Conservation (phyloP, 1,140 invertebrate genomes). For the Yoshiicerus persimilis region DNA sequence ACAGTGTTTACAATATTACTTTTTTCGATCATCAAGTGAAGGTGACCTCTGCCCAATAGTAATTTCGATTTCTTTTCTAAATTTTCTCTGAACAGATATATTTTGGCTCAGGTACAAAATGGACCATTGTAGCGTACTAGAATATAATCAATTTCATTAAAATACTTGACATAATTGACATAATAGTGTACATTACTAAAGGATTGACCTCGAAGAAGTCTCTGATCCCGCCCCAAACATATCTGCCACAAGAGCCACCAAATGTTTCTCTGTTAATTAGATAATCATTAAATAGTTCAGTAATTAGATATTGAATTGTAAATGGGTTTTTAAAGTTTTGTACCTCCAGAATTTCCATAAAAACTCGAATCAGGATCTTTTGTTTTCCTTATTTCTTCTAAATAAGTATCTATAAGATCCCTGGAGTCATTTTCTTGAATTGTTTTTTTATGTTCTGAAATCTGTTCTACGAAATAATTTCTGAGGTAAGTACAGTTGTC, state of each 20-base stretch:
- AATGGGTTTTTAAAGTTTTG: background rate
- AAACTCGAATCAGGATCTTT: slow-evolving; percentile 28
- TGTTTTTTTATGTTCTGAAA: slow-evolving; percentile 2
- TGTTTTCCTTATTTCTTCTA: slow-evolving; percentile 15
- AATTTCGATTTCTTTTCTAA: slow-evolving; percentile 53
- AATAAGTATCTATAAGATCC: slow-evolving; percentile 25
- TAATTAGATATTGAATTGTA: too few relatives aligned
- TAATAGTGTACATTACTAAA: too few relatives aligned
- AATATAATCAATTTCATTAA: background rate
- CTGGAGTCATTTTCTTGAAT: background rate
- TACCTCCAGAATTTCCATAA: background rate
- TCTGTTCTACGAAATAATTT: background rate
- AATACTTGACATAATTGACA: too few relatives aligned
- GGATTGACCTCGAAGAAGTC: slow-evolving; percentile 30
- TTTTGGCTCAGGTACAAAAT: slow-evolving; percentile 54
- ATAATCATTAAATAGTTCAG: background rate
- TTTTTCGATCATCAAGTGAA: background rate
- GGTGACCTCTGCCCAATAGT: slow-evolving; percentile 49
- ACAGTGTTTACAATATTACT: too few relatives aligned
- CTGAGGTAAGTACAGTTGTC: background rate
- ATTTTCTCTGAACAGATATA: slow-evolving; percentile 52
- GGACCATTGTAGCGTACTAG: slow-evolving; percentile 53
- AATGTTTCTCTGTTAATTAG: background rate
- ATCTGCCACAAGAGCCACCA: background rate
- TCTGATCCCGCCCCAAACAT: slow-evolving; percentile 24